phyloP scores from a whole-genome alignment of 2,888 invertebrate genomes.

The Ceraclea dissimilis region DNA sequence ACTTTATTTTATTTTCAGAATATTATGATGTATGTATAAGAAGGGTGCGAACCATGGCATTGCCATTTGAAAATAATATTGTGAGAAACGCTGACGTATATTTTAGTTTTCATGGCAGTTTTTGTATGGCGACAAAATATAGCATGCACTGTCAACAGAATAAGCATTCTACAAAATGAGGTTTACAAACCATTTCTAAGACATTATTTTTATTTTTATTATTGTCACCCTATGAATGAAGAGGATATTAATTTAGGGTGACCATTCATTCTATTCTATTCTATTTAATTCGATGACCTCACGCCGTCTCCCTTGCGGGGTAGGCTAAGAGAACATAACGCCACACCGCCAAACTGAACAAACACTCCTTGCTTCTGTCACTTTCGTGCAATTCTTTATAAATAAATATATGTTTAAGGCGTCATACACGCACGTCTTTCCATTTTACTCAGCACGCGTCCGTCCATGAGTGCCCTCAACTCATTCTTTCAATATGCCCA shows the following conservation, averaged over 20 bases:
- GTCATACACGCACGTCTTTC: too few species aligned
- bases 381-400: too few species aligned
- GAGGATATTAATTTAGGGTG: background rate
- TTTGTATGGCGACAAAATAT: background rate
- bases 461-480: too few species aligned
- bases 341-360: too few species aligned
- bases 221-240: background rate
- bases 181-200: background rate
- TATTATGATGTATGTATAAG: background rate
- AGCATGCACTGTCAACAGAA: background rate
- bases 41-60: background rate
- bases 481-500: too few species aligned
- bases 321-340: too few species aligned
- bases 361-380: too few species aligned
- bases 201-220: background rate
- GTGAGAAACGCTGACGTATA: slow-evolving; percentile 1
- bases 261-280: too few species aligned
- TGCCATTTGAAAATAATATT: background rate
- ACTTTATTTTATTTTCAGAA: background rate
- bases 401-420: too few species aligned
- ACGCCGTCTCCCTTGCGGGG: too few species aligned
- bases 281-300: too few species aligned
- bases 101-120: slow-evolving; percentile 1
- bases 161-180: background rate
- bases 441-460: too few species aligned